Evolutionary conservation across 1,140 invertebrate genomes (phyloP).

Genomic region (Calycopis cecrops): DNA sequence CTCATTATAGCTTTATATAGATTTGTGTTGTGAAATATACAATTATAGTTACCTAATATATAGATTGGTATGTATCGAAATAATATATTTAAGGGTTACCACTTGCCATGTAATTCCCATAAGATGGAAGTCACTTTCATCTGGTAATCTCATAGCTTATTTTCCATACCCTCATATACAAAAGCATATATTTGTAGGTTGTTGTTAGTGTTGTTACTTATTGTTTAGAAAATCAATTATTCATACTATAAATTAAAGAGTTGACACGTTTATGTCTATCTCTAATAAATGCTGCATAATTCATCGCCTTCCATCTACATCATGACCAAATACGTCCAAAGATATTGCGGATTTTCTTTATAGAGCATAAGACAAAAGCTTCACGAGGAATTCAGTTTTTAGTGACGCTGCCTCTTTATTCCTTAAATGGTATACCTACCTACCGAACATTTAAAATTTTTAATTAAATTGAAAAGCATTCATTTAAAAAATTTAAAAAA

Average conservation of each 20-base stretch:
- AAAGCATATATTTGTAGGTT: too few species aligned
- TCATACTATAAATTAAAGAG: too few species aligned
- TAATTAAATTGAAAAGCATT: slow-evolving; percentile 60
- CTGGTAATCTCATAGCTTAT: too few species aligned
- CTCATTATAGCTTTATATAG: slow-evolving; percentile 25
- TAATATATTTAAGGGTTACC: too few species aligned
- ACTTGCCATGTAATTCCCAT: too few species aligned
- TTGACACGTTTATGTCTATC: too few species aligned
- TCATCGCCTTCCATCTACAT: slow-evolving; percentile 34
- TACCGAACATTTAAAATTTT: slow-evolving; percentile 24
- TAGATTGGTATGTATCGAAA: too few species aligned
- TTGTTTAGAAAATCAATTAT: too few species aligned
- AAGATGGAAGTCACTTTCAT: too few species aligned
- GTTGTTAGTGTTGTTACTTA: too few species aligned
- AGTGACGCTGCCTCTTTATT: slow-evolving; percentile 40
- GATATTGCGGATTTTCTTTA: slow-evolving; percentile 48
- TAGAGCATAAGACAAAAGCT: slow-evolving; percentile 37
- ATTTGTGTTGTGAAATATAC: slow-evolving; percentile 15
- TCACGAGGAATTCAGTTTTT: slow-evolving; percentile 56
- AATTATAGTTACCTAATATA: too few species aligned
- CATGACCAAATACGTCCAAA: slow-evolving; percentile 39
- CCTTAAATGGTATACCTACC: slow-evolving; percentile 48
- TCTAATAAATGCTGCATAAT: neutral
- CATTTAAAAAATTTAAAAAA: slow-evolving; percentile 30
- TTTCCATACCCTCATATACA: too few species aligned